Conservation (phyloP, 2,797 vertebrate genomes). For the Labroides dimidiatus region DNA sequence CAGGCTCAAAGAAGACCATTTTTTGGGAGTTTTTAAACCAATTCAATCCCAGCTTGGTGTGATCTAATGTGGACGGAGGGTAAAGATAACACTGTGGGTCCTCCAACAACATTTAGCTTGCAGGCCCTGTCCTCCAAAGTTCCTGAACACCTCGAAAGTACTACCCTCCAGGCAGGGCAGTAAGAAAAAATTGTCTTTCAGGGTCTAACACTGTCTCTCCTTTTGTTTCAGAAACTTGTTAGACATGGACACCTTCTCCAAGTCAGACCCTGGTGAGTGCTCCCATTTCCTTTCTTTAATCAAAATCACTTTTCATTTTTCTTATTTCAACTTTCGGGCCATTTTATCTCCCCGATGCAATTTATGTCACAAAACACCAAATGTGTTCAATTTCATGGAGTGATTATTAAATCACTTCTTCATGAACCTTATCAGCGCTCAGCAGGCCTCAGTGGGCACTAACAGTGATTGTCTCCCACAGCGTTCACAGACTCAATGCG, state of each 20-base stretch:
- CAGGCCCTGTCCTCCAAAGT: no score
- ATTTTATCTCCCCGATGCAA: conserved; percentile 1
- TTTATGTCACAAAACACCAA: conserved; percentile 9
- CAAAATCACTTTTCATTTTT: conserved; percentile 9
- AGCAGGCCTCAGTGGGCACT: conserved; percentile 25
- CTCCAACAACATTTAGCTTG: no score
- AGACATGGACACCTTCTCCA: conserved; percentile 97
- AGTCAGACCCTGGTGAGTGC: conserved; percentile 93
- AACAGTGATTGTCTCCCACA: conserved; percentile 10
- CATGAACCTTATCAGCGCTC: conserved; percentile 21
- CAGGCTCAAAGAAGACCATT: no score
- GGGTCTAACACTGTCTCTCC: conserved; percentile 26
- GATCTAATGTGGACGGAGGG: no score
- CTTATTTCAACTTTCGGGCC: conserved; percentile 1
- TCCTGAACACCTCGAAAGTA: neutral
- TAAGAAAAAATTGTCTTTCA: neutral
- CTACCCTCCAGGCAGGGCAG: no score
- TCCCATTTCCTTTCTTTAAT: conserved; percentile 6
- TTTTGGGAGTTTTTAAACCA: no score
- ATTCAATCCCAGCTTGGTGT: no score
- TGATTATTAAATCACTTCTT: conserved; percentile 36
- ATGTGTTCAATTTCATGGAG: conserved; percentile 20
- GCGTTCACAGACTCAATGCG: conserved; percentile 1
- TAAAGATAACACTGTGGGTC: no score
- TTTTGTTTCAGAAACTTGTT: conserved; percentile 87